Evolutionary conservation across 2,797 vertebrate species (phyloP).

Genomic region (Potorous gilbertii): DNA sequence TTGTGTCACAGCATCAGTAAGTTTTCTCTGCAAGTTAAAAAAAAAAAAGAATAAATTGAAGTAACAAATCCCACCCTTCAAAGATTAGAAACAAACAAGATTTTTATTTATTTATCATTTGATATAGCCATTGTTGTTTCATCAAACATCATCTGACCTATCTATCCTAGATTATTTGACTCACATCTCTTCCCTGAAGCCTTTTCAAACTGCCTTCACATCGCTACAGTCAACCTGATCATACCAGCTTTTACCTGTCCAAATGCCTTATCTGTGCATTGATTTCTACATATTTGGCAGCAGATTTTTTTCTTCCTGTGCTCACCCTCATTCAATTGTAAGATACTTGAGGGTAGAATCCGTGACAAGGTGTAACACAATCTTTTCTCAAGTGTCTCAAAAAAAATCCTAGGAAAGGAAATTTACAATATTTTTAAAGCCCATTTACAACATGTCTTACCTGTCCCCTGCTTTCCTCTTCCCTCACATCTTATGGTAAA

Average conservation of each 20-base stretch:
- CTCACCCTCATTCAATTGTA: not conserved
- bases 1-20: not conserved
- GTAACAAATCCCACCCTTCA: not conserved
- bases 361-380: not conserved
- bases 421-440: slow-evolving; percentile 4
- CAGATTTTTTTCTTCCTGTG: not conserved
- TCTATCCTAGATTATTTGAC: not conserved
- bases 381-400: not conserved
- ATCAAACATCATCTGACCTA: not conserved
- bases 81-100: not conserved
- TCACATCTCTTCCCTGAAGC: slow-evolving; percentile 3
- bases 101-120: not conserved
- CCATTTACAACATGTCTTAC: not conserved
- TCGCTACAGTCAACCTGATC: not conserved
- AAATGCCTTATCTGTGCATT: not conserved
- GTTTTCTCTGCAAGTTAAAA: not conserved
- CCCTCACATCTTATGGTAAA: slow-evolving; percentile 18
- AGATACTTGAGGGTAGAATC: slow-evolving; percentile 22
- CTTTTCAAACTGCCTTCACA: not conserved
- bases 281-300: not conserved
- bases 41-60: not conserved
- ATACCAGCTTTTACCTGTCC: not conserved
- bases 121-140: not conserved
- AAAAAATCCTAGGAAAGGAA: slow-evolving; percentile 7
- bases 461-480: not conserved